Percentiles rank a stretch among this genome's conserved stretches.
phyloP scores from a whole-genome alignment of 1,140 invertebrate species.

The Andrena cerasifolii region DNA sequence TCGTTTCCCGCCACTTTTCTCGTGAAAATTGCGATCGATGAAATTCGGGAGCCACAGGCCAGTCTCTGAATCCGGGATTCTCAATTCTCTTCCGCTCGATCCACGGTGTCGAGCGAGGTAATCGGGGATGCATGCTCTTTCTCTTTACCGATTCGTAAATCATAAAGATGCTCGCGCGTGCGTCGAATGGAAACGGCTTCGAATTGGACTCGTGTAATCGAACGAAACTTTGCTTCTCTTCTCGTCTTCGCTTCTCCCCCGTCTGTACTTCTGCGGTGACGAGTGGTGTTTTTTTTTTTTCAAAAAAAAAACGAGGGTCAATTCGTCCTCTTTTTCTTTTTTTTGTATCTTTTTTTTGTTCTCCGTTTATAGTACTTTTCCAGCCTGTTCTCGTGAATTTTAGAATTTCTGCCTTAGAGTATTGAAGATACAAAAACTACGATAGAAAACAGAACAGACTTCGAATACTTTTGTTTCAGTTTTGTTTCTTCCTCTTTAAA shows the following conservation, averaged over 20 bases:
- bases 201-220: too few relatives aligned
- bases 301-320: neutral
- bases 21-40: slow-evolving; percentile 23
- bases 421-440: slow-evolving; percentile 83
- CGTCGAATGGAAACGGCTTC: too few relatives aligned
- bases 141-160: too few relatives aligned
- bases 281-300: neutral
- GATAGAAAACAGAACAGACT: slow-evolving; percentile 81
- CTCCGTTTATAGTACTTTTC: slow-evolving; percentile 3
- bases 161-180: too few relatives aligned
- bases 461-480: slow-evolving; percentile 71
- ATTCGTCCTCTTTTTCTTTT: neutral
- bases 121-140: too few relatives aligned
- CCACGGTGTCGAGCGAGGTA: too few relatives aligned
- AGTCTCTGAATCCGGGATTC: slow-evolving; percentile 16
- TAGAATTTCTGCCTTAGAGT: slow-evolving; percentile 80
- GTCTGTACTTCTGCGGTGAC: too few relatives aligned
- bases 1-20: neutral
- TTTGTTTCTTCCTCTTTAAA: slow-evolving; percentile 47
- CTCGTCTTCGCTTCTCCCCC: too few relatives aligned
- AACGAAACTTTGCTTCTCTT: neutral
- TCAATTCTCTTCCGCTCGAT: too few relatives aligned
- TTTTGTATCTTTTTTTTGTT: neutral
- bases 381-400: slow-evolving; percentile 66
- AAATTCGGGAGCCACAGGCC: slow-evolving; percentile 37